A percentile compares a stretch with the other conserved stretches of the same genome.
These are phyloP conservation scores for Nephila pilipes DNA, from an alignment of 1,140 invertebrate genomes.

Conservation along the genomic window DNA sequence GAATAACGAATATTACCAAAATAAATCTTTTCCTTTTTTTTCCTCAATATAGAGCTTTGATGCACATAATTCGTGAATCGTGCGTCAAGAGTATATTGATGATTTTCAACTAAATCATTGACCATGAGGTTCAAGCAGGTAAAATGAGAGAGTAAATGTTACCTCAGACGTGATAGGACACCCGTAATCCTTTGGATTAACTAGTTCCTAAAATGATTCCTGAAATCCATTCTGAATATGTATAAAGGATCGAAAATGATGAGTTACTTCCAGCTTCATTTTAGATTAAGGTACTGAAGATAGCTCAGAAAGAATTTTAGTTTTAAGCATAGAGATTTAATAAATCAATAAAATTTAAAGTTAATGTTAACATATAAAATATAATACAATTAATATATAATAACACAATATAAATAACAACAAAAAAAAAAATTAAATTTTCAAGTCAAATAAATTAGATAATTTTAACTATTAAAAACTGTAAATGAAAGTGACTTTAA, in stretches of 20 bases:
- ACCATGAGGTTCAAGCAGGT: background rate
- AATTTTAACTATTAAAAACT: too few relatives aligned
- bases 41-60: background rate
- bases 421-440: too few relatives aligned
- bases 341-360: too few relatives aligned
- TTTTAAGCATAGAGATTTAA: too few relatives aligned
- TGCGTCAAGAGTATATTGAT: background rate
- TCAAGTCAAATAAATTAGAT: too few relatives aligned
- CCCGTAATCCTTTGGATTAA: background rate
- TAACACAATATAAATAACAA: too few relatives aligned
- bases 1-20: slow-evolving; percentile 30
- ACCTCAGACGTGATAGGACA: background rate
- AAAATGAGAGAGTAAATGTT: background rate
- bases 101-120: background rate
- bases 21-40: slow-evolving; percentile 34
- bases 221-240: background rate
- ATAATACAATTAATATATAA: too few relatives aligned
- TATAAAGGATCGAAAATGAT: background rate
- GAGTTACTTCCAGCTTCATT: background rate
- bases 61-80: background rate
- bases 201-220: background rate
- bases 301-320: too few relatives aligned
- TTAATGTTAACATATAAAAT: too few relatives aligned
- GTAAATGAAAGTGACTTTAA: too few relatives aligned
- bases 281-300: too few relatives aligned